Evolutionary conservation across 2,113 vertebrate species (phyloP).

Genomic region (Nesogale talazaci): DNA sequence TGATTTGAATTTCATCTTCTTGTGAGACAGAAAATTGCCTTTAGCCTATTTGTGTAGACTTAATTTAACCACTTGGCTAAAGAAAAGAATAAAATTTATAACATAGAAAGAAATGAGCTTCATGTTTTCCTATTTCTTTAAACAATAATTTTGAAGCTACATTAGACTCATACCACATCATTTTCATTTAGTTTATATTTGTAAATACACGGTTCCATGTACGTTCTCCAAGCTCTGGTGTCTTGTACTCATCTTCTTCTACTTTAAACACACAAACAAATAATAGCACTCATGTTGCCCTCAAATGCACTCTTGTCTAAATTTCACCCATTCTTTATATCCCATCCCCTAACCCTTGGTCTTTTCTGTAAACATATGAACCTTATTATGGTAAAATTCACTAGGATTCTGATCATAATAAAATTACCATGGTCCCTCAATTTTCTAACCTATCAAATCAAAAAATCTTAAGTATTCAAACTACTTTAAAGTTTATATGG

Average conservation of each 20-base stretch:
- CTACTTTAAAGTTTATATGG: no score
- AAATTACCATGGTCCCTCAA: no score
- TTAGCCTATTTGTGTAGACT: slow-evolving; percentile 6
- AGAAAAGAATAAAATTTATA: slow-evolving; percentile 12
- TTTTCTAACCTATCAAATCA: no score
- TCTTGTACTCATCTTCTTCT: neutral
- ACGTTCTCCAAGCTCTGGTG: neutral
- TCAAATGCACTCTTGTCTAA: neutral
- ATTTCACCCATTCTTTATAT: neutral
- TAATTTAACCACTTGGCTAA: slow-evolving; percentile 55
- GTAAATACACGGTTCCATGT: neutral
- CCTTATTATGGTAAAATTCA: no score
- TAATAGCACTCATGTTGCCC: neutral
- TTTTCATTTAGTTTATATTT: neutral
- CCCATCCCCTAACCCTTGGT: neutral
- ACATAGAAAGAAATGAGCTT: neutral
- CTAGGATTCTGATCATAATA: no score
- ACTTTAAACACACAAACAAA: no score
- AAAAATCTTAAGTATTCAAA: no score
- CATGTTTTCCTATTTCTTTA: neutral
- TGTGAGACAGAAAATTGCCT: neutral
- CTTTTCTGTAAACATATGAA: neutral
- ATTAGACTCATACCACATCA: neutral
- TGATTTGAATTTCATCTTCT: slow-evolving; percentile 10
- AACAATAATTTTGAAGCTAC: neutral